A percentile compares a stretch with the other conserved stretches of the same genome.
Evolutionary conservation across 2,113 vertebrate species (phyloP).

Genomic region (Leptobrachium ailaonicum): DNA sequence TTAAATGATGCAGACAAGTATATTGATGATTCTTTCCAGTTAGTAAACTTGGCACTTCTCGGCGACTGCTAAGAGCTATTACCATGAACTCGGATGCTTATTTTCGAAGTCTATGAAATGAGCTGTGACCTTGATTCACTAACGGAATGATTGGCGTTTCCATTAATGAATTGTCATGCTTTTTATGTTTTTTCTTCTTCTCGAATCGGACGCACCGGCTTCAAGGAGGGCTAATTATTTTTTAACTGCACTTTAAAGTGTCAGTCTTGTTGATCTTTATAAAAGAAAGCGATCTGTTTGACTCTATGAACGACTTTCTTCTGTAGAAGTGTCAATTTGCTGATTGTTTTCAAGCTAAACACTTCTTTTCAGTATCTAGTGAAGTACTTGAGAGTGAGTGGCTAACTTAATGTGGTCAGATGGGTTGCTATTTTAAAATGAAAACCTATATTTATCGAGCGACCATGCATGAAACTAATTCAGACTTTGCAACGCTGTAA

Average conservation of each 20-base stretch:
- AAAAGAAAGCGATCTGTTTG: conserved; percentile 1
- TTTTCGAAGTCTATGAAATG: conserved; percentile 29
- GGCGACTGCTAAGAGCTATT: conserved; percentile 27
- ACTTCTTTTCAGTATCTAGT: conserved; percentile 29
- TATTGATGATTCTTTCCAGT: conserved; percentile 28
- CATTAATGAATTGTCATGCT: conserved; percentile 40
- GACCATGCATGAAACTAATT: conserved; percentile 17
- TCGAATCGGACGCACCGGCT: conserved; percentile 15
- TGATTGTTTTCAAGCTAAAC: conserved; percentile 36
- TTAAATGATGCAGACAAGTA: conserved; percentile 3
- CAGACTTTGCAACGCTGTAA: not conserved
- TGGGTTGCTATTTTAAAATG: conserved; percentile 10
- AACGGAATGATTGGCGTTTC: conserved; percentile 37
- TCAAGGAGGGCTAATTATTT: conserved; percentile 27
- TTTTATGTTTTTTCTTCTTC: conserved; percentile 7
- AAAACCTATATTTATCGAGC: conserved; percentile 30
- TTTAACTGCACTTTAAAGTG: conserved; percentile 34
- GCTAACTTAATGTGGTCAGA: conserved; percentile 30
- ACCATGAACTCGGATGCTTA: conserved; percentile 31
- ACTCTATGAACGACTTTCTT: conserved; percentile 9
- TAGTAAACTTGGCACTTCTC: conserved; percentile 33
- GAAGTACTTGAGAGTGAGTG: conserved; percentile 33
- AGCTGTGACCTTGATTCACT: conserved; percentile 39
- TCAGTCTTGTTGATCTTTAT: conserved; percentile 20
- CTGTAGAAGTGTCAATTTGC: conserved; percentile 24